Evolutionary conservation across 2,888 invertebrate species (phyloP).

Genomic region (Imbricaverruca yamaguchii): DNA sequence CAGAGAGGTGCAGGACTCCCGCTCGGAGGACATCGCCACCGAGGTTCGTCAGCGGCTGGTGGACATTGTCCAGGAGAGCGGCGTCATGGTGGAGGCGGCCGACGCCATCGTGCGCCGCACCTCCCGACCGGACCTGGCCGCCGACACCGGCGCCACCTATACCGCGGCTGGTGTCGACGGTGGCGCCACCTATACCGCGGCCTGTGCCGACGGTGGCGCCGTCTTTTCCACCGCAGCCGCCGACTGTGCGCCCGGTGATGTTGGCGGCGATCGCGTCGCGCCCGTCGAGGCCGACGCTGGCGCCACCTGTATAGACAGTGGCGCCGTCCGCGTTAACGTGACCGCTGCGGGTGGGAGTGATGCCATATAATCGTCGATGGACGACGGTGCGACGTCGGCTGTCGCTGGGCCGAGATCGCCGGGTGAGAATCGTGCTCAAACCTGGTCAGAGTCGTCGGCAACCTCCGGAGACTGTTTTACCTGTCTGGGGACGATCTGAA

Average conservation of each 20-base stretch:
- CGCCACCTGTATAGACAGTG: not conserved
- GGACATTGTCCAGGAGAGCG: slow-evolving; percentile 19
- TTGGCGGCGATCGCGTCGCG: too few relatives aligned
- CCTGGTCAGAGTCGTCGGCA: too few relatives aligned
- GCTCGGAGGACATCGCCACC: not conserved
- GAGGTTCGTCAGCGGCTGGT: not conserved
- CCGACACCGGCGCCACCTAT: not conserved
- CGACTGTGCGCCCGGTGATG: too few relatives aligned
- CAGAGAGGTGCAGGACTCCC: not conserved
- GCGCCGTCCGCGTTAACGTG: not conserved
- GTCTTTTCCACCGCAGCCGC: too few relatives aligned
- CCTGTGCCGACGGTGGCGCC: too few relatives aligned
- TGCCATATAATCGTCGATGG: not conserved
- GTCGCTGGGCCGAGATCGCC: too few relatives aligned
- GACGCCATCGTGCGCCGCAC: not conserved
- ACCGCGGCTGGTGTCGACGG: not conserved
- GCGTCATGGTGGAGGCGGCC: not conserved
- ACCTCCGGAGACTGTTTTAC: too few relatives aligned
- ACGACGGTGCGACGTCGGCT: too few relatives aligned
- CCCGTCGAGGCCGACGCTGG: not conserved
- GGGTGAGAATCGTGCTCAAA: too few relatives aligned
- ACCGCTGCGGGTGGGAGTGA: not conserved
- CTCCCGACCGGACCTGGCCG: not conserved
- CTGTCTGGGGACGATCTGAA: too few relatives aligned
- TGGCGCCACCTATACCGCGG: too few relatives aligned